These are phyloP conservation scores for Entomobrya multifasciata DNA, from an alignment of 2,888 invertebrate species.

Conservation along the genomic window DNA sequence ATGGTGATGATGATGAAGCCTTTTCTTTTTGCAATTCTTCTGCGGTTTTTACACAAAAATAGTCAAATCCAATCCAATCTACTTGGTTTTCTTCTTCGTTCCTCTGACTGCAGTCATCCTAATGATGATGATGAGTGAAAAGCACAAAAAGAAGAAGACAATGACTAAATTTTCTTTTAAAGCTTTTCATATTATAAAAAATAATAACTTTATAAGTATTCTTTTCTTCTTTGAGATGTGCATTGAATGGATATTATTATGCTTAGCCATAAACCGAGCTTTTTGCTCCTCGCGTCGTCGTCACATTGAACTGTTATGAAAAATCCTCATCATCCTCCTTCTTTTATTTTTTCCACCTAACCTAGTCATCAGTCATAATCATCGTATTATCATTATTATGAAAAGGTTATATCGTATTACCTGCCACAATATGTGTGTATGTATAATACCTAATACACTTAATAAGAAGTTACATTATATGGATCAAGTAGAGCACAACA, in stretches of 20 bases:
- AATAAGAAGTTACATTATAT: conserved; percentile 12
- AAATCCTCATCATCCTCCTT: conserved; percentile 30
- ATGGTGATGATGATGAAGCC: not conserved
- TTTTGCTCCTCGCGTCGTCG: conserved; percentile 22
- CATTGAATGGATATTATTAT: conserved; percentile 4
- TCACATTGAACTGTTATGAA: conserved; percentile 59
- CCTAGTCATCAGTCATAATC: conserved; percentile 18
- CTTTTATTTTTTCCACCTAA: not conserved
- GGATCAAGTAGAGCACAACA: conserved; percentile 65
- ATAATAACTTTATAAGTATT: not conserved
- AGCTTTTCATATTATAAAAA: conserved; percentile 27
- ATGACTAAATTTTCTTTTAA: conserved; percentile 30
- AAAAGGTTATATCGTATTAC: conserved; percentile 31
- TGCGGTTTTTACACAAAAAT: conserved; percentile 30
- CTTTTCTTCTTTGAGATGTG: not conserved
- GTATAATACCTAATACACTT: no score
- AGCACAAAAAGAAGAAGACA: conserved; percentile 31
- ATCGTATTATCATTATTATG: conserved; percentile 32
- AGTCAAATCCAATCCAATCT: conserved; percentile 36
- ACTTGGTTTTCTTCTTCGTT: not conserved
- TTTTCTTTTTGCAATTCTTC: no score
- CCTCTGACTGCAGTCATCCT: conserved; percentile 6
- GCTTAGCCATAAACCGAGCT: not conserved
- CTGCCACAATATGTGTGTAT: conserved; percentile 42
- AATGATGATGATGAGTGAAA: conserved; percentile 21